Base-by-base conservation (phyloP, 1,140 invertebrate species). In the Zaprionus taronus region DNA sequence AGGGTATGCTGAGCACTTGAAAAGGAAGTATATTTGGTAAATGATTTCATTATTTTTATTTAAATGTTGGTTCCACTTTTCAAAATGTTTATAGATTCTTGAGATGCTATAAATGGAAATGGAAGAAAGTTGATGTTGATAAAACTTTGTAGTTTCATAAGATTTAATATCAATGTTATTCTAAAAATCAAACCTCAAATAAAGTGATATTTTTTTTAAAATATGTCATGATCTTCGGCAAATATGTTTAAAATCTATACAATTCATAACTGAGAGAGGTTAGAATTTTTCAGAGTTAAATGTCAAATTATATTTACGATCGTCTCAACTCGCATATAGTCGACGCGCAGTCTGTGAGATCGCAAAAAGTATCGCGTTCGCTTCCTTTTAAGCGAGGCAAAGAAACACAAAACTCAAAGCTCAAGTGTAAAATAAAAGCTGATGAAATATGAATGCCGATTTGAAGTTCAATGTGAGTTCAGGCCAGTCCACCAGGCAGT, bases 401-500 rank as follows among this genome's bases (percentile, higher is more conserved):
- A 38, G 24, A 41, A 38, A 65, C 26, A 69, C 51, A 69, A 61
- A 60, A 51, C 20, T 24, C 20, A 65, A 34, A 58, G 14, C 24
- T 58, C 28, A 47, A 70, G 72, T 63, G 66, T 49, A 58, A 36
- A 67, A 44, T 49, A 70, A 36, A 44, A 72, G 56, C 74, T 77
- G 74, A 77, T 75, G 69, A 72, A 72, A 72, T 77, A 72, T 72
- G 47, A 72, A 61, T 44, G 70, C 55, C 36, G 38, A 51, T 61
- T 36, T 72, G 73, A 77, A 61, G 49, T 65, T 72, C 70, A 66
- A 66, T 72, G 56, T 26, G 68, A 71, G 53, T 71, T 71, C 60
- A 62, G 65, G 20, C n/a, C 58, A 44, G n/a, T 64, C 28, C n/a
- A 38, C 57, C 22, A 38, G 57, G 36, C 58, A 17, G 34, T 57